A percentile compares a stretch with the other conserved stretches of the same genome.
phyloP scores from a whole-genome alignment of 2,113 vertebrate species.

The Casuarius casuarius region DNA sequence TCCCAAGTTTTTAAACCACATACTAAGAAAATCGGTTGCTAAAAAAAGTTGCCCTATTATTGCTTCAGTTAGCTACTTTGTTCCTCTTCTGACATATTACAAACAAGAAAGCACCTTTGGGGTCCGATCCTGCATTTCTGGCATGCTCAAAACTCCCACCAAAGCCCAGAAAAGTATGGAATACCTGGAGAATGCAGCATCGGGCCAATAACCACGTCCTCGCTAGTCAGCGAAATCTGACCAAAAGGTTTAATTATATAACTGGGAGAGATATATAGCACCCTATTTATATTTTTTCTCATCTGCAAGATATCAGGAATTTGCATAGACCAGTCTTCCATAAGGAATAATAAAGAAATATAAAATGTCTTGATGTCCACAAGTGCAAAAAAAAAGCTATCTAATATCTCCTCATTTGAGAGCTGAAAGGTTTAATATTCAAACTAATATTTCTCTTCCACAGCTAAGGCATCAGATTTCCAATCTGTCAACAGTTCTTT shows the following conservation, averaged over 20 bases:
- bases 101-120: neutral
- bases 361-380: slow-evolving; percentile 1
- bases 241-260: neutral
- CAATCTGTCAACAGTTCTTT: slow-evolving; percentile 26
- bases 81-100: slow-evolving; percentile 8
- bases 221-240: neutral
- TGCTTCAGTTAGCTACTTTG: neutral
- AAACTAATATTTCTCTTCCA: slow-evolving; percentile 46
- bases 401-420: neutral
- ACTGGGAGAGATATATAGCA: neutral
- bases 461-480: neutral
- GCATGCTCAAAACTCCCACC: neutral
- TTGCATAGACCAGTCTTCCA: neutral
- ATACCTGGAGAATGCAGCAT: neutral
- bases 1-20: neutral
- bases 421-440: slow-evolving; percentile 38
- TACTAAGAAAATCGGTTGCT: neutral
- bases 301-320: neutral
- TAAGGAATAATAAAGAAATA: slow-evolving; percentile 1
- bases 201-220: neutral
- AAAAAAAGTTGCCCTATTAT: neutral
- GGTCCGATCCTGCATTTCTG: neutral
- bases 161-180: neutral
- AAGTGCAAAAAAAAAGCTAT: slow-evolving; percentile 30
- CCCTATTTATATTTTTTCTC: neutral